Conservation (phyloP, 2,888 invertebrate species). For the Pardosa pseudoannulata region DNA sequence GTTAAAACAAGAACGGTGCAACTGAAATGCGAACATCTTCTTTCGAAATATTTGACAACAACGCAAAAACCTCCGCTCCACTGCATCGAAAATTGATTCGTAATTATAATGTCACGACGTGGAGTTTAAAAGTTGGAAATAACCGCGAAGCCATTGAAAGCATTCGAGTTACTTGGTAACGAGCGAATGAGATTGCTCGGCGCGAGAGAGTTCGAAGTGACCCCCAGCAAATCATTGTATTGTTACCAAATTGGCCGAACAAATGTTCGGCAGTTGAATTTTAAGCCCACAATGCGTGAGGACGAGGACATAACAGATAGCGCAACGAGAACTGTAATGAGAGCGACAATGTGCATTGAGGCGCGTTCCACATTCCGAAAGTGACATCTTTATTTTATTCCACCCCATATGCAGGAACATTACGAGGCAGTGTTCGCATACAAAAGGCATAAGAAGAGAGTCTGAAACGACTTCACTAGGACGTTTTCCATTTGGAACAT, state of each 20-base stretch:
- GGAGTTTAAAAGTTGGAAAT: background rate
- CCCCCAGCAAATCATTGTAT: background rate
- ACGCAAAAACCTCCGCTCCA: too few species aligned
- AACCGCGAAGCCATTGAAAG: background rate
- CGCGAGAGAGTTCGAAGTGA: background rate
- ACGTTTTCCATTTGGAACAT: background rate
- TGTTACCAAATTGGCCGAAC: conserved; percentile 1
- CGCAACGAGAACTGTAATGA: background rate
- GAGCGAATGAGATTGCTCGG: background rate
- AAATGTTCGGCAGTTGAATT: background rate
- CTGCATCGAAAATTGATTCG: background rate
- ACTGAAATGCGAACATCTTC: too few species aligned
- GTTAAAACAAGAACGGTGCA: too few species aligned
- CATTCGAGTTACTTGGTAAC: background rate
- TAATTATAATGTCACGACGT: background rate
- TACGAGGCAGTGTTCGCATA: conserved; percentile 12
- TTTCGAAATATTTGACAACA: too few species aligned
- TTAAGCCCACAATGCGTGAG: background rate
- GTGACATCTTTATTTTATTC: conserved; percentile 17
- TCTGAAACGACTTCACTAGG: background rate
- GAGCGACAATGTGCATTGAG: background rate
- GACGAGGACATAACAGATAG: background rate
- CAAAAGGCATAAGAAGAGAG: background rate
- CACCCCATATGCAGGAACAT: background rate
- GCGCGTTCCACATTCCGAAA: background rate